Percentiles rank a stretch among this genome's conserved stretches.
Evolutionary conservation across 1,140 invertebrate genomes (phyloP).

Genomic region (Trachymyrmex cornetzi): DNA sequence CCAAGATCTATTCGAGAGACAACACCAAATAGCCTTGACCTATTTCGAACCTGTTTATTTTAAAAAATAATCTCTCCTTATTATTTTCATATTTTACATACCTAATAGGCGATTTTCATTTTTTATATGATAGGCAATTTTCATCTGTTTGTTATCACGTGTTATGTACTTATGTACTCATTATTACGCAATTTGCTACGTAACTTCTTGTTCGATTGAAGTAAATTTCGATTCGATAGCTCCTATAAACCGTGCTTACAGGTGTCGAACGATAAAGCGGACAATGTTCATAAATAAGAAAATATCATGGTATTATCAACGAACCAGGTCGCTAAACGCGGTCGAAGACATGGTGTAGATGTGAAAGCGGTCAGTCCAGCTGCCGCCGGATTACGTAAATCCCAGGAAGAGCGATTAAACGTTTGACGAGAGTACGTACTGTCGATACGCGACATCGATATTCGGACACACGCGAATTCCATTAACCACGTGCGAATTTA

Average conservation of each 20-base stretch:
- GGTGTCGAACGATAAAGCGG: not conserved
- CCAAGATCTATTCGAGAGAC: not conserved
- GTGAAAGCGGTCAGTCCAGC: slow-evolving; percentile 85
- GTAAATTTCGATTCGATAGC: not conserved
- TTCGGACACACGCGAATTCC: slow-evolving; percentile 21
- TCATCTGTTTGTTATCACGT: not conserved
- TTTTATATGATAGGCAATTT: not conserved
- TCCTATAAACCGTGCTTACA: not conserved
- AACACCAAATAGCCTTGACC: slow-evolving; percentile 22
- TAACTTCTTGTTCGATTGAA: not conserved
- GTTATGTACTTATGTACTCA: not conserved
- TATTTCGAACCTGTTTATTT: not conserved
- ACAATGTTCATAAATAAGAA: slow-evolving; percentile 34
- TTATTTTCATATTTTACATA: not conserved
- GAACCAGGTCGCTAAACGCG: slow-evolving; percentile 71
- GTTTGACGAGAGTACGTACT: slow-evolving; percentile 21
- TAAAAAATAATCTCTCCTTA: not conserved
- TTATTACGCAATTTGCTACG: not conserved
- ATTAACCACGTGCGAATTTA: not conserved
- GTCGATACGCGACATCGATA: slow-evolving; percentile 63
- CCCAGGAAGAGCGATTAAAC: slow-evolving; percentile 81
- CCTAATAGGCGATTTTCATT: not conserved
- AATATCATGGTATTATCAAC: slow-evolving; percentile 45
- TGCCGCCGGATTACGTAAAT: slow-evolving; percentile 82
- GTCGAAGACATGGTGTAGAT: slow-evolving; percentile 74